Percentiles rank a stretch among this genome's conserved stretches.
Conservation (phyloP, 2,797 vertebrate species). For the Acanthopagrus latus region DNA sequence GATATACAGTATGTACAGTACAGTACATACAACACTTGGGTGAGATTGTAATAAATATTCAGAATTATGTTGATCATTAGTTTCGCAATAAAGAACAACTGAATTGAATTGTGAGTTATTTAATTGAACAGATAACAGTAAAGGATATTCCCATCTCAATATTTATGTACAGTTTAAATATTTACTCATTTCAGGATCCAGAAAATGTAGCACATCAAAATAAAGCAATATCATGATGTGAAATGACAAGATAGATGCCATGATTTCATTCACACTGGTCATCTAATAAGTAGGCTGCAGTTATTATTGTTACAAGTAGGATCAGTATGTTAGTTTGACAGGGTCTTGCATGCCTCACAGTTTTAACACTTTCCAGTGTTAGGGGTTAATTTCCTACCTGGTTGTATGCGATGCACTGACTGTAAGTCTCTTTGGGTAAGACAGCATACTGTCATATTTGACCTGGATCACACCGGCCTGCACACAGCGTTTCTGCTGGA, state of each 20-base stretch:
- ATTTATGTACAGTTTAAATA: neutral
- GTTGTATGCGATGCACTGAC: neutral
- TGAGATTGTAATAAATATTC: neutral
- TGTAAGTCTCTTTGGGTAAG: conserved; percentile 1
- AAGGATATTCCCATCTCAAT: neutral
- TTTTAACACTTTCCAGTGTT: neutral
- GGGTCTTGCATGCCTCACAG: neutral
- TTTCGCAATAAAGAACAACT: neutral
- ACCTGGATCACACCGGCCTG: conserved; percentile 1
- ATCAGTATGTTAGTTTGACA: neutral
- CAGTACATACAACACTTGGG: too few relatives aligned
- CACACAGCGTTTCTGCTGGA: neutral
- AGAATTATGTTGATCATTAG: neutral
- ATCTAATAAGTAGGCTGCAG: too few relatives aligned
- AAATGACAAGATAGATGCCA: neutral
- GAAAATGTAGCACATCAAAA: neutral
- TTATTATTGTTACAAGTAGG: too few relatives aligned
- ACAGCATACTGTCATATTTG: conserved; percentile 8
- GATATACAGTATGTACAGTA: neutral
- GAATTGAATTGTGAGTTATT: neutral
- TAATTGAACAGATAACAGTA: neutral
- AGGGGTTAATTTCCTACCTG: neutral
- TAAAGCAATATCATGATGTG: neutral
- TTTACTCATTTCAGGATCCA: too few relatives aligned
- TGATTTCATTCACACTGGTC: too few relatives aligned